A percentile compares a stretch with the other conserved stretches of the same genome.
phyloP scores from a whole-genome alignment of 37 sponge, comb jelly and placozoan species.

The Diacarnus erythraeanus region DNA sequence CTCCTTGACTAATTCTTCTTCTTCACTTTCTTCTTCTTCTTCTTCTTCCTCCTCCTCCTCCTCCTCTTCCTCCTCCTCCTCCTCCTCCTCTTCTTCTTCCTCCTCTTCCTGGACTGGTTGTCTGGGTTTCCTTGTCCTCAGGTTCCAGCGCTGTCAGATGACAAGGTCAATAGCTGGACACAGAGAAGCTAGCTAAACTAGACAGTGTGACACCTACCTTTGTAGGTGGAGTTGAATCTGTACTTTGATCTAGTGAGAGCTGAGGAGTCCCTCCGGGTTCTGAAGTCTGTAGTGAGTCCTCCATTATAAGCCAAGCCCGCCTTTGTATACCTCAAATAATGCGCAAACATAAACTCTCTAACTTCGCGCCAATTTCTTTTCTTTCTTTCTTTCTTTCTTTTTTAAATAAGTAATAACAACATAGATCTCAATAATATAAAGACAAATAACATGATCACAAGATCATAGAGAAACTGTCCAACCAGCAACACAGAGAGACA shows the following conservation, averaged over 20 bases:
- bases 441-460: constrained; percentile 3
- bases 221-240: background rate
- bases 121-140: constrained; percentile 2
- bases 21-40: background rate
- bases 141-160: constrained; percentile 9
- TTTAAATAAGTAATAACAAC: no score
- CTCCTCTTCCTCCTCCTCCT: constrained; percentile 9
- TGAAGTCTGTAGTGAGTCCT: background rate
- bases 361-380: no score
- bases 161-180: no score
- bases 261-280: background rate
- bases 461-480: background rate
- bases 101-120: background rate
- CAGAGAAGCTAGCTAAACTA: no score
- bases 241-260: background rate
- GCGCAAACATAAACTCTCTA: no score
- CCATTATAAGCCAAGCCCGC: background rate
- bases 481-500: background rate
- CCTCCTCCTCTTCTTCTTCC: background rate
- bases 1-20: constrained; percentile 16
- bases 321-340: background rate
- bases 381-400: no score
- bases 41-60: background rate
- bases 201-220: background rate
- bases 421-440: background rate